Evolutionary conservation across 2,888 invertebrate species (phyloP).

Genomic region (Tanaodytes sp.): DNA sequence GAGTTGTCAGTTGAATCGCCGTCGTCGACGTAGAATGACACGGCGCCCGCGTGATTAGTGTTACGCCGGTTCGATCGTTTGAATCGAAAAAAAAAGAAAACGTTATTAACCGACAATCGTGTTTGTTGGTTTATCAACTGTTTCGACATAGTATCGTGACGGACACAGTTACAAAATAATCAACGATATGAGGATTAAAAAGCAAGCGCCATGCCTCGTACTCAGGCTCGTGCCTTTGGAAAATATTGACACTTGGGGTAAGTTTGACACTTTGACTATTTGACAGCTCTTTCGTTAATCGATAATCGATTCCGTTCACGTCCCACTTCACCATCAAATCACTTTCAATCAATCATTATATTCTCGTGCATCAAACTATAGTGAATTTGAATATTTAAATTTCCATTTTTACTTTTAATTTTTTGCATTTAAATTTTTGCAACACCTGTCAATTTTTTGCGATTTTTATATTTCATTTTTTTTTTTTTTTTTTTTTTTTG

Average conservation of each 20-base stretch:
- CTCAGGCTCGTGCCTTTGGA: slow-evolving; percentile 77
- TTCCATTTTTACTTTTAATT: too few relatives aligned
- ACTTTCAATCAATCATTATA: too few relatives aligned
- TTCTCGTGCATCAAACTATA: too few relatives aligned
- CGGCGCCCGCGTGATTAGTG: background rate
- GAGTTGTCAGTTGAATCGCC: background rate
- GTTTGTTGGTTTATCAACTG: background rate
- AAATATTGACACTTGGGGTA: slow-evolving; percentile 68
- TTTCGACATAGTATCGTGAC: slow-evolving; percentile 8
- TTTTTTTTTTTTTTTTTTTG: slow-evolving; percentile 1
- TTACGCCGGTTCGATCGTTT: too few relatives aligned
- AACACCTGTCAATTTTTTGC: too few relatives aligned
- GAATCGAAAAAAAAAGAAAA: too few relatives aligned
- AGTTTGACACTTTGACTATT: slow-evolving; percentile 42
- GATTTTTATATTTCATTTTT: background rate
- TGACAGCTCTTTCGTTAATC: too few relatives aligned
- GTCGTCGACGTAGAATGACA: slow-evolving; percentile 10
- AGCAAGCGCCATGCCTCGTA: slow-evolving; percentile 79
- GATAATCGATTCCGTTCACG: too few relatives aligned
- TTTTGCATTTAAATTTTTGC: too few relatives aligned
- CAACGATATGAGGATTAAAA: slow-evolving; percentile 78
- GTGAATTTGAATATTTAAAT: too few relatives aligned
- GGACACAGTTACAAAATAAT: slow-evolving; percentile 5
- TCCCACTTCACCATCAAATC: too few relatives aligned
- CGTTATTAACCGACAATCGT: too few relatives aligned